phyloP scores from a whole-genome alignment of 2,113 vertebrate species.

The Anseranas semipalmata region DNA sequence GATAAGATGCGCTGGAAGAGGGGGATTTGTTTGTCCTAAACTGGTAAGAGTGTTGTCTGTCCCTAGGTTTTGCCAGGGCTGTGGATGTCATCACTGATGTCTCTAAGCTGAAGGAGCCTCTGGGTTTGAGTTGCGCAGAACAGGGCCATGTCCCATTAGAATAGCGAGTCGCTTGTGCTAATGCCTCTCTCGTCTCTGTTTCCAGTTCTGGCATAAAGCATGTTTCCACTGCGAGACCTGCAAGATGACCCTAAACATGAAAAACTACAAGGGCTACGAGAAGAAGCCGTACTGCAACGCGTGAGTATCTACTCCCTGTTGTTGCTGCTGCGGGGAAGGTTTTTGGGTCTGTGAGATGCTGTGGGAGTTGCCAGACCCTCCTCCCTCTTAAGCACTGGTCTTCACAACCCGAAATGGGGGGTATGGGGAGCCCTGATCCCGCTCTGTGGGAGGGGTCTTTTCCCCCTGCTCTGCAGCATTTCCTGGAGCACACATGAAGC shows the following conservation, averaged over 20 bases:
- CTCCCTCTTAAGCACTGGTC: too few relatives aligned
- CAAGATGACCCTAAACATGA: constrained; percentile 89
- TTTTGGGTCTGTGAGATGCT: not conserved
- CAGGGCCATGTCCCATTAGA: not conserved
- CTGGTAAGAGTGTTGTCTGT: rapidly evolving
- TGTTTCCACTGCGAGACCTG: constrained; percentile 86
- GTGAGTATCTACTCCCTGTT: constrained; percentile 68
- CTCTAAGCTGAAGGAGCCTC: not conserved
- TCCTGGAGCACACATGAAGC: not conserved
- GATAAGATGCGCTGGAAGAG: not conserved
- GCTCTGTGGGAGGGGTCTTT: not conserved
- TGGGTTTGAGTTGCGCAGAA: not conserved
- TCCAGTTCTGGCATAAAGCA: constrained; percentile 85
- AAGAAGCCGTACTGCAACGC: constrained; percentile 86
- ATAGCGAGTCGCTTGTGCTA: rapidly evolving
- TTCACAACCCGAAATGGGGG: rapidly evolving
- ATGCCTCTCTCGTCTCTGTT: not conserved
- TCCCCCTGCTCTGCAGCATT: not conserved
- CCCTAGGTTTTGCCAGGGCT: not conserved
- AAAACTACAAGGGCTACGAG: constrained; percentile 88
- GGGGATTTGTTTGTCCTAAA: not conserved
- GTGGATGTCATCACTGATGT: rapidly evolving
- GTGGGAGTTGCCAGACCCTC: not conserved
- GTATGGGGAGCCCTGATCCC: rapidly evolving
- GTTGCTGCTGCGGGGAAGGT: not conserved